These are phyloP conservation scores for Amblyopsis hoosieri DNA, from an alignment of 2,797 vertebrate species.

Conservation along the genomic window DNA sequence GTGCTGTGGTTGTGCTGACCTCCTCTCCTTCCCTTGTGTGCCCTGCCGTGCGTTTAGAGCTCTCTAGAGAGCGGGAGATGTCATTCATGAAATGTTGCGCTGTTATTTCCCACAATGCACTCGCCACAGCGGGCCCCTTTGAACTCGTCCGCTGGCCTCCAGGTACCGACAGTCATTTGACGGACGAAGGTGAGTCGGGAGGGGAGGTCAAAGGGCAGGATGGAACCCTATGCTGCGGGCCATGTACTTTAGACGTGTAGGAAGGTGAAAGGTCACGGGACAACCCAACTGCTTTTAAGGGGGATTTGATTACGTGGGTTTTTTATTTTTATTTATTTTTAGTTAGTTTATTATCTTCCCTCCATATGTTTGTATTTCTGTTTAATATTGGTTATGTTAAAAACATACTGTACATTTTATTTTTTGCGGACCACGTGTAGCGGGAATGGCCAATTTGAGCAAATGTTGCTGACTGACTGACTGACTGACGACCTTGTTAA, in stretches of 20 bases:
- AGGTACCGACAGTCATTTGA: conserved; percentile 79
- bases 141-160: conserved; percentile 77
- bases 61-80: conserved; percentile 57
- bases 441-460: too few species aligned
- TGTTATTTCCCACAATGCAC: conserved; percentile 81
- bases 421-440: too few species aligned
- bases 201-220: conserved; percentile 49
- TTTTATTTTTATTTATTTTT: conserved; percentile 5
- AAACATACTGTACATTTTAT: not conserved
- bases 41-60: conserved; percentile 60
- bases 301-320: not conserved
- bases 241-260: conserved; percentile 37
- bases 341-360: conserved; percentile 19
- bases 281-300: conserved; percentile 6
- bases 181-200: conserved; percentile 81
- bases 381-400: conserved; percentile 19
- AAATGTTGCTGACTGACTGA: too few species aligned
- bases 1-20: conserved; percentile 26
- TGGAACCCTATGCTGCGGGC: conserved; percentile 40
- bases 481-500: too few species aligned
- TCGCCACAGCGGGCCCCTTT: conserved; percentile 73
- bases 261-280: conserved; percentile 44
- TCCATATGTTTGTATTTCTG: conserved; percentile 21
- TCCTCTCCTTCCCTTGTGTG: conserved; percentile 46
- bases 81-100: conserved; percentile 72